Conservation (phyloP, 2,797 vertebrate genomes). For the Schizopygopsis pylzovi region DNA sequence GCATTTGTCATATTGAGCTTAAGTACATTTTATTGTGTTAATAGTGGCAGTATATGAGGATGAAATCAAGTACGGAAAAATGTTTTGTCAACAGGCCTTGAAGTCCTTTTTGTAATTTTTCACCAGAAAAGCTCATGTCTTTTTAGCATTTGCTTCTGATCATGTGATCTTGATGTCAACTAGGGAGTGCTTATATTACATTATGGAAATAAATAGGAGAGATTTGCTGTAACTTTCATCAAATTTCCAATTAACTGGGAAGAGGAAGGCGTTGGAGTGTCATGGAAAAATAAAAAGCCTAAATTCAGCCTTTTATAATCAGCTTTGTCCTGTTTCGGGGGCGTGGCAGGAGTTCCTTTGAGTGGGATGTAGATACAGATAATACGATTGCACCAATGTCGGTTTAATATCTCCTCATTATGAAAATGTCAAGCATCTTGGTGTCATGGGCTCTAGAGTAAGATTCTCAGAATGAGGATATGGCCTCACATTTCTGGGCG, state of each 20-base stretch:
- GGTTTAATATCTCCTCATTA: conserved; percentile 42
- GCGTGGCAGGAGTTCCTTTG: conserved; percentile 18
- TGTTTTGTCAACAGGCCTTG: not conserved
- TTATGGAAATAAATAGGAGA: conserved; percentile 28
- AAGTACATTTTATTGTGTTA: not conserved
- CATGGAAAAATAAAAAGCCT: conserved; percentile 8
- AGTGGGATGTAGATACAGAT: conserved; percentile 39
- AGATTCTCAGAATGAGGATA: not conserved
- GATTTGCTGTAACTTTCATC: not conserved
- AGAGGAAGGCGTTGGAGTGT: not conserved
- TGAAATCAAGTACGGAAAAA: not conserved
- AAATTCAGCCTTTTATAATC: conserved; percentile 32
- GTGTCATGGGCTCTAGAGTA: conserved; percentile 8
- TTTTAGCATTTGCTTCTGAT: not conserved
- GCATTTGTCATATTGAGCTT: not conserved
- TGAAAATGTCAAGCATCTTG: conserved; percentile 47
- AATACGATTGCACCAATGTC: conserved; percentile 11
- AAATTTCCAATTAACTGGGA: not conserved
- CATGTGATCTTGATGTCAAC: not conserved
- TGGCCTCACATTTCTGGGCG: not conserved
- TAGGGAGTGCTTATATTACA: conserved; percentile 4
- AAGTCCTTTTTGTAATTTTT: not conserved
- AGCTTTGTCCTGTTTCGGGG: not conserved
- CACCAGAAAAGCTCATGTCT: not conserved
- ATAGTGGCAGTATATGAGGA: not conserved